Evolutionary conservation across 2,113 vertebrate genomes (phyloP).

Genomic region (Zosterops japonicus): DNA sequence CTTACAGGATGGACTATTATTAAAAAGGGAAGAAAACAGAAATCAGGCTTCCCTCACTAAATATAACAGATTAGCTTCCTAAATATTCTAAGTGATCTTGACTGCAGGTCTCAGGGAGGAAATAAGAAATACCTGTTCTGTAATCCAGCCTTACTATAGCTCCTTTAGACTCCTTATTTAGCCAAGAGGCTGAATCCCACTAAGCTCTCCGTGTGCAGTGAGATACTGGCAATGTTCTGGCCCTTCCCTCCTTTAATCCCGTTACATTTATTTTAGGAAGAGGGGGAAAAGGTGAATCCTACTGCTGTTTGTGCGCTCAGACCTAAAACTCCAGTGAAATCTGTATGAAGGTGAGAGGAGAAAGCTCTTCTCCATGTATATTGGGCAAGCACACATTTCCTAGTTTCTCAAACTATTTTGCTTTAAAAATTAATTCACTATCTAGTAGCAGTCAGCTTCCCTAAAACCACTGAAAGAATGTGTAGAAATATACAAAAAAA

Average conservation of each 20-base stretch:
- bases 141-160: slow-evolving; percentile 30
- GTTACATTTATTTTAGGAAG: not conserved
- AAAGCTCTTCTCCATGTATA: not conserved
- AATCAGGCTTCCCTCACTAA: not conserved
- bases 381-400: not conserved
- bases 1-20: not conserved
- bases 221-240: not conserved
- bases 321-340: not conserved
- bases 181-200: not conserved
- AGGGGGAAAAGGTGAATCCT: not conserved
- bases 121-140: not conserved
- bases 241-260: not conserved
- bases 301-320: not conserved
- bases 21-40: not conserved
- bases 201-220: not conserved
- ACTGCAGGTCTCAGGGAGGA: not conserved
- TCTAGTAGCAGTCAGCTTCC: not conserved
- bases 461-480: not conserved
- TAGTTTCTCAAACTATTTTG: not conserved
- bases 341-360: not conserved
- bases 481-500: not conserved
- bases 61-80: not conserved
- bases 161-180: slow-evolving; percentile 32
- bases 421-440: not conserved
- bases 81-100: not conserved